These are phyloP conservation scores for Sebastes paucispinis DNA, from an alignment of 2,797 vertebrate species.

Conservation along the genomic window DNA sequence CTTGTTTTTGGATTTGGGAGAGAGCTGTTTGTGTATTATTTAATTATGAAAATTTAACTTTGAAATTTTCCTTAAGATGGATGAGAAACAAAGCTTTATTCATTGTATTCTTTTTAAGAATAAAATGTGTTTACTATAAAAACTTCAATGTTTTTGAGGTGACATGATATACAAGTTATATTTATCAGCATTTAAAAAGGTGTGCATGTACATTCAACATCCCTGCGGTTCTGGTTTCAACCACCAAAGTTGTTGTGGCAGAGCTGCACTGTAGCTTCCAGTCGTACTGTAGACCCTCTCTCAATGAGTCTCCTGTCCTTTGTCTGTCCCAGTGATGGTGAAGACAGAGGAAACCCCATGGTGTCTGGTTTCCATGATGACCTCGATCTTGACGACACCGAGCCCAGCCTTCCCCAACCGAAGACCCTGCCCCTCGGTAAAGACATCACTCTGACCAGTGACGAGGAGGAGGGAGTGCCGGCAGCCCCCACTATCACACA, in stretches of 20 bases:
- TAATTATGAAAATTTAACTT: not conserved
- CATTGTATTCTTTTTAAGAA: not conserved
- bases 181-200: not conserved
- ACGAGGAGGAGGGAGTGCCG: slow-evolving; percentile 82
- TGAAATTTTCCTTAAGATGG: not conserved
- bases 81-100: not conserved
- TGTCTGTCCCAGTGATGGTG: slow-evolving; percentile 84
- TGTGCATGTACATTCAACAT: not conserved
- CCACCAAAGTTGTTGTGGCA: not conserved
- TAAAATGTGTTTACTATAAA: not conserved
- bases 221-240: not conserved
- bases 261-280: not conserved
- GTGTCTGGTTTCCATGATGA: slow-evolving; percentile 94
- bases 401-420: slow-evolving; percentile 58
- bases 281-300: not conserved
- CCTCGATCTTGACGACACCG: slow-evolving; percentile 88
- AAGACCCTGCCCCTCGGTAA: slow-evolving; percentile 75
- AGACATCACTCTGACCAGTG: slow-evolving; percentile 86
- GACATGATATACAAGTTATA: not conserved
- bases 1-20: too few species aligned
- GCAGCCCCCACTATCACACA: slow-evolving; percentile 26
- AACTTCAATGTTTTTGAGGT: not conserved
- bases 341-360: slow-evolving; percentile 89
- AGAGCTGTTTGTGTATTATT: too few species aligned
- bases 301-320: not conserved